A percentile compares a stretch with the other conserved stretches of the same genome.
Conservation (phyloP, 2,113 vertebrate species). For the Phrynosoma blainvillii region DNA sequence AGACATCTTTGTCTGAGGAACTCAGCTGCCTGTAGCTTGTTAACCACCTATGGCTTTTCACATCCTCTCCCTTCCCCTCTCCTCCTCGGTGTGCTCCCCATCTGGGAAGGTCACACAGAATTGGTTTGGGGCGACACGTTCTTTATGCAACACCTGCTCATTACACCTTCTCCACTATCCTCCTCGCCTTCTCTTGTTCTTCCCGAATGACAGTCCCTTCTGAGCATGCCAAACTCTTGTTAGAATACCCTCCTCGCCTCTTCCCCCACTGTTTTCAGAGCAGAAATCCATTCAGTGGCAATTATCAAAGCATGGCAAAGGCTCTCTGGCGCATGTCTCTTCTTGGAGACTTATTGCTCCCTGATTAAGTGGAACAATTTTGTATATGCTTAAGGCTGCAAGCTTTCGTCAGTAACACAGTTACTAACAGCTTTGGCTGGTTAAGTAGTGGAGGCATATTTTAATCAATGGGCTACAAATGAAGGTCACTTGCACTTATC, state of each 20-base stretch:
- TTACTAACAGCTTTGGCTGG: not conserved
- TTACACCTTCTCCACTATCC: conserved; percentile 17
- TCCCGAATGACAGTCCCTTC: not conserved
- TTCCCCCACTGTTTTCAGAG: not conserved
- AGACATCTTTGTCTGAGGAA: conserved; percentile 19
- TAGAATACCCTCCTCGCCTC: not conserved
- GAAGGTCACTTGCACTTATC: not conserved
- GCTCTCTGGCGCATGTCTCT: not conserved
- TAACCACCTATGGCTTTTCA: conserved; percentile 24
- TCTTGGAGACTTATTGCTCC: conserved; percentile 23
- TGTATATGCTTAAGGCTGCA: not conserved
- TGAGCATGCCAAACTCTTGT: conserved; percentile 7
- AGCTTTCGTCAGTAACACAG: not conserved
- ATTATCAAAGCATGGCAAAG: not conserved
- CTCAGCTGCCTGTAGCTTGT: conserved; percentile 31
- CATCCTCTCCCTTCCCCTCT: not conserved
- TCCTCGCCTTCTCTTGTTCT: not conserved
- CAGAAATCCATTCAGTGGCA: not conserved
- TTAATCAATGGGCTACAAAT: not conserved
- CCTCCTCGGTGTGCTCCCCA: not conserved
- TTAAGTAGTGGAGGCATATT: not conserved
- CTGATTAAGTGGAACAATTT: not conserved
- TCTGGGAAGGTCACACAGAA: conserved; percentile 19
- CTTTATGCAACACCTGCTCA: conserved; percentile 26
- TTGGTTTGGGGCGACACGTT: conserved; percentile 26